Evolutionary conservation across 2,113 vertebrate species (phyloP).

Genomic region (Acanthisitta chloris): DNA sequence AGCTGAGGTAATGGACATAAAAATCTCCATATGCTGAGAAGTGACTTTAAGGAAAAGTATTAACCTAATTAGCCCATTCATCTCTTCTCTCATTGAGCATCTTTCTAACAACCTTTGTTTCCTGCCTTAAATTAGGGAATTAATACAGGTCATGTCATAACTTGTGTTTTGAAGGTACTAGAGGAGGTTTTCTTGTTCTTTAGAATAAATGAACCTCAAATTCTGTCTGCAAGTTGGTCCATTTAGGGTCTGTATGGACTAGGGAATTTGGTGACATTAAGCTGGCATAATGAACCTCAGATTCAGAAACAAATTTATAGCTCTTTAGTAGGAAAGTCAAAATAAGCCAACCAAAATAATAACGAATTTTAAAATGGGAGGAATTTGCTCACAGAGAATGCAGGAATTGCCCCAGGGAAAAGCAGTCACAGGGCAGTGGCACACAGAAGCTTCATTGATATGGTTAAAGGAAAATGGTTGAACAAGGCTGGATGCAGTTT

Average conservation of each 20-base stretch:
- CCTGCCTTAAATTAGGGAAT: background rate
- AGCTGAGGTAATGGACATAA: slow-evolving; percentile 34
- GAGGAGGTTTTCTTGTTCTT: background rate
- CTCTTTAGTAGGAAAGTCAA: background rate
- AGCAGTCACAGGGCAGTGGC: background rate
- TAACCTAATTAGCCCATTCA: slow-evolving; percentile 13
- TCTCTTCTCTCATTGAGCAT: background rate
- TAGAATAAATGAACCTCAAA: background rate
- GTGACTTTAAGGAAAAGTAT: background rate
- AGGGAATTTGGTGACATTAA: background rate
- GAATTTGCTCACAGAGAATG: background rate
- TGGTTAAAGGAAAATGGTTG: background rate
- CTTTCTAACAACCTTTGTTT: background rate
- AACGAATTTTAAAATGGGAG: background rate
- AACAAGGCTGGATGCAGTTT: background rate
- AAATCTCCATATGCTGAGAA: background rate
- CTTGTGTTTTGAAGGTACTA: background rate
- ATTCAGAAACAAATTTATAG: background rate
- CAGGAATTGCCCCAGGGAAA: background rate
- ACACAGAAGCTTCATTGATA: background rate
- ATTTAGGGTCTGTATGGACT: background rate
- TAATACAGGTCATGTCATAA: background rate
- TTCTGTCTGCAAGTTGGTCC: background rate
- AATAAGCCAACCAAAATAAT: background rate
- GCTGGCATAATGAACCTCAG: fast-evolving